These are phyloP conservation scores for Pomacea maculata DNA, from an alignment of 1,140 invertebrate genomes.

Conservation along the genomic window DNA sequence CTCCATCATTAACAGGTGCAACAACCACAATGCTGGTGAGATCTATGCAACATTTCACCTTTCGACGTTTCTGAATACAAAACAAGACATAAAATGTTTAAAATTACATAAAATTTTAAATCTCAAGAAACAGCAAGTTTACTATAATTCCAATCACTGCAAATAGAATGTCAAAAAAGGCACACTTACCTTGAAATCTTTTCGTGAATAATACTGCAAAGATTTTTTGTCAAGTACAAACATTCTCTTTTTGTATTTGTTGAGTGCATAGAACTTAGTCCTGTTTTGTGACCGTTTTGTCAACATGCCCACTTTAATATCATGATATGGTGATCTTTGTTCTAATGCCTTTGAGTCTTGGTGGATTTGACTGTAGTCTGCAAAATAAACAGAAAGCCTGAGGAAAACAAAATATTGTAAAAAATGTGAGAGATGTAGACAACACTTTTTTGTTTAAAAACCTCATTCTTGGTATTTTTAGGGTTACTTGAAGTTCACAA, in stretches of 20 bases:
- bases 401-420: no score
- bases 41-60: constrained; percentile 3
- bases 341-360: background rate
- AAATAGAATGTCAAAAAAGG: background rate
- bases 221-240: constrained; percentile 17
- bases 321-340: background rate
- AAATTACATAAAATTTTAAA: background rate
- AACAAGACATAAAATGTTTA: background rate
- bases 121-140: background rate
- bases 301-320: constrained; percentile 13
- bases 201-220: constrained; percentile 6
- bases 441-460: no score
- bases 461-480: no score
- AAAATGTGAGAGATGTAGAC: no score
- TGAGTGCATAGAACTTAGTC: constrained; percentile 9
- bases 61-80: constrained; percentile 7
- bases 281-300: constrained; percentile 16
- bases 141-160: background rate
- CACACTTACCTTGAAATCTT: constrained; percentile 6
- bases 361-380: no score
- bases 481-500: no score
- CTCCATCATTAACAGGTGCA: constrained; percentile 10
- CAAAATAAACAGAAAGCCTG: no score
- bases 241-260: constrained; percentile 14
- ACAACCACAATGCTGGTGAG: constrained; percentile 3